Conservation (phyloP, 2,113 vertebrate genomes). For the Saguinus imperator region DNA sequence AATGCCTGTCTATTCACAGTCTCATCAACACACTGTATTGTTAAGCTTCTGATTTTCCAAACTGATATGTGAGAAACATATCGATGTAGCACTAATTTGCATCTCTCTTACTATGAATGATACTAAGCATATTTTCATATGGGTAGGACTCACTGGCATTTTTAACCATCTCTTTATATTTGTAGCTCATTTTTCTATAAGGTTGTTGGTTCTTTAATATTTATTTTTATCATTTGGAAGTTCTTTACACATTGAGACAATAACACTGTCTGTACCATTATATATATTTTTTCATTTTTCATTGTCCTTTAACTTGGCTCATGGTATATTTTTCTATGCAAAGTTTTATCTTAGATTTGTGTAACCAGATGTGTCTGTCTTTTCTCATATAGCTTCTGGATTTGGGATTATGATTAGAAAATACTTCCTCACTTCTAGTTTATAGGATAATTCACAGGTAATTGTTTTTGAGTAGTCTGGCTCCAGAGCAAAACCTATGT, state of each 20-base stretch:
- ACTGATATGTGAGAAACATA: constrained; percentile 40
- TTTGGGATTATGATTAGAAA: background rate
- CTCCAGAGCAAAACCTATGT: background rate
- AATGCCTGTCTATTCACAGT: background rate
- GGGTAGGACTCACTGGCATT: background rate
- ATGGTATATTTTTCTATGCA: background rate
- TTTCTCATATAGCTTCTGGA: background rate
- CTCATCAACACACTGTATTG: background rate
- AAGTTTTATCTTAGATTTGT: constrained; percentile 13
- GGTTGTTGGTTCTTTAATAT: background rate
- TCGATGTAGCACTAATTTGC: constrained; percentile 14
- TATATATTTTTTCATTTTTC: background rate
- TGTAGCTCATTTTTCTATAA: background rate
- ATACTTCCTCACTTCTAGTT: background rate
- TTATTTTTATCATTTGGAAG: background rate
- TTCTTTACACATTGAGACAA: background rate
- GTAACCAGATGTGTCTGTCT: background rate
- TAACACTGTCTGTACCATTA: background rate
- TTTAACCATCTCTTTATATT: background rate
- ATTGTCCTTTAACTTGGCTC: background rate
- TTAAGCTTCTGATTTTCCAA: constrained; percentile 41
- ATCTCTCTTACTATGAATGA: constrained; percentile 36
- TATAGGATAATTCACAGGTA: background rate
- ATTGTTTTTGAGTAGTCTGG: background rate
- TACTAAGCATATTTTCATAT: background rate